phyloP scores from a whole-genome alignment of 2,888 invertebrate genomes.

The Micoletzkya japonica region DNA sequence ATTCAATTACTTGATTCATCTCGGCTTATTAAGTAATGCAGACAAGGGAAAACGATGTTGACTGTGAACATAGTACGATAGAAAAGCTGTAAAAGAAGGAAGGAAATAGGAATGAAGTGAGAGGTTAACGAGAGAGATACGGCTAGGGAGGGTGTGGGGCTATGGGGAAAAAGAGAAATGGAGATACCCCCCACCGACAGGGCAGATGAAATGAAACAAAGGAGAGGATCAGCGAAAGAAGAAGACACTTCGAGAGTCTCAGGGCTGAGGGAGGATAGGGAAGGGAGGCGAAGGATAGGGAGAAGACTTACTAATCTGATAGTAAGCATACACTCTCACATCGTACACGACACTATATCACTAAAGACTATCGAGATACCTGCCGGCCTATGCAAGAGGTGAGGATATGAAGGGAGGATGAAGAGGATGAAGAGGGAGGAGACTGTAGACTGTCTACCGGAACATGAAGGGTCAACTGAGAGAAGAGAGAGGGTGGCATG shows the following conservation, averaged over 20 bases:
- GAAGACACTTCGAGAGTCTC: not conserved
- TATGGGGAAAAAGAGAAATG: not conserved
- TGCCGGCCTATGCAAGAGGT: not conserved
- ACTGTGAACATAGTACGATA: too few relatives aligned
- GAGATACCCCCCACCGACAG: not conserved
- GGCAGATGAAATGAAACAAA: not conserved
- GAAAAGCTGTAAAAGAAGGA: too few relatives aligned
- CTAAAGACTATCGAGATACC: too few relatives aligned
- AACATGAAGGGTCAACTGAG: too few relatives aligned
- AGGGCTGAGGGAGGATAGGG: not conserved
- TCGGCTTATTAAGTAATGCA: too few relatives aligned
- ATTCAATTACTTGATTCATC: too few relatives aligned
- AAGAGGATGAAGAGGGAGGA: not conserved
- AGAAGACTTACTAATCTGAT: too few relatives aligned
- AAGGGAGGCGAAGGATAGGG: not conserved
- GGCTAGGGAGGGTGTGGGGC: not conserved
- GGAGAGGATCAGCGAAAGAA: not conserved
- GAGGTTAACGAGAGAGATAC: not conserved
- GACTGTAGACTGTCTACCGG: not conserved
- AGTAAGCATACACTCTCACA: too few relatives aligned
- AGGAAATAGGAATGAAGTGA: not conserved
- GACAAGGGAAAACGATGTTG: too few relatives aligned
- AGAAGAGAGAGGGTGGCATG: too few relatives aligned
- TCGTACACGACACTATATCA: too few relatives aligned
- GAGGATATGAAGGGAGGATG: not conserved